phyloP scores from a whole-genome alignment of 2,888 invertebrate species.

The Melangyna quadrimaculata region DNA sequence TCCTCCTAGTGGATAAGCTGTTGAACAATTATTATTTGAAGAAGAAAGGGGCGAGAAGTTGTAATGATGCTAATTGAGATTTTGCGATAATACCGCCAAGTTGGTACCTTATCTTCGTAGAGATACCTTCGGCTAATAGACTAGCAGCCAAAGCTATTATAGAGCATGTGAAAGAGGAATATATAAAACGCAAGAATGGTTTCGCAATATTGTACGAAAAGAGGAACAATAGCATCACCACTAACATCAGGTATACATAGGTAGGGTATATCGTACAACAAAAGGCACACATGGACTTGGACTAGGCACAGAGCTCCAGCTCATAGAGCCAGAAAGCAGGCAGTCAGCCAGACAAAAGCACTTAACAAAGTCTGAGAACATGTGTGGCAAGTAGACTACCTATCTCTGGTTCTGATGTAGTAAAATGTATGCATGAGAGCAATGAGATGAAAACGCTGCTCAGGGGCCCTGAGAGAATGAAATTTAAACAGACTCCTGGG shows the following conservation, averaged over 20 bases:
- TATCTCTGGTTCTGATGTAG: background rate
- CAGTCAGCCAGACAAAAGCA: slow-evolving; percentile 68
- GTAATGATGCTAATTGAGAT: slow-evolving; percentile 31
- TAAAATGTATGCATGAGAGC: background rate
- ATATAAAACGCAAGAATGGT: slow-evolving; percentile 30
- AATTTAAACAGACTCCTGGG: slow-evolving; percentile 59
- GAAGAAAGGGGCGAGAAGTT: background rate
- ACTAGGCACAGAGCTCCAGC: background rate
- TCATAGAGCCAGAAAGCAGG: slow-evolving; percentile 40
- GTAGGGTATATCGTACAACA: background rate
- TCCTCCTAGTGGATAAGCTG: background rate
- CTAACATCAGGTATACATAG: slow-evolving; percentile 17
- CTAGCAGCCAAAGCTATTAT: too few species aligned
- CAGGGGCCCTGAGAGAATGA: slow-evolving; percentile 38
- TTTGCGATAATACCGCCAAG: background rate
- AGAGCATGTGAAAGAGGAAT: slow-evolving; percentile 1
- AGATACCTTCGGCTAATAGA: background rate
- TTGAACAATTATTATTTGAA: background rate
- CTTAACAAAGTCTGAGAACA: slow-evolving; percentile 69
- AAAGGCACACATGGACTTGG: background rate
- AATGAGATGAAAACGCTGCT: slow-evolving; percentile 43
- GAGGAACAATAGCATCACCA: slow-evolving; percentile 46
- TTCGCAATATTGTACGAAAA: slow-evolving; percentile 39
- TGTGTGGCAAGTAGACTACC: slow-evolving; percentile 49
- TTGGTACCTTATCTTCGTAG: background rate